A percentile compares a stretch with the other conserved stretches of the same genome.
phyloP scores from a whole-genome alignment of 2,113 vertebrate genomes.

The Cynopterus brachyotis region DNA sequence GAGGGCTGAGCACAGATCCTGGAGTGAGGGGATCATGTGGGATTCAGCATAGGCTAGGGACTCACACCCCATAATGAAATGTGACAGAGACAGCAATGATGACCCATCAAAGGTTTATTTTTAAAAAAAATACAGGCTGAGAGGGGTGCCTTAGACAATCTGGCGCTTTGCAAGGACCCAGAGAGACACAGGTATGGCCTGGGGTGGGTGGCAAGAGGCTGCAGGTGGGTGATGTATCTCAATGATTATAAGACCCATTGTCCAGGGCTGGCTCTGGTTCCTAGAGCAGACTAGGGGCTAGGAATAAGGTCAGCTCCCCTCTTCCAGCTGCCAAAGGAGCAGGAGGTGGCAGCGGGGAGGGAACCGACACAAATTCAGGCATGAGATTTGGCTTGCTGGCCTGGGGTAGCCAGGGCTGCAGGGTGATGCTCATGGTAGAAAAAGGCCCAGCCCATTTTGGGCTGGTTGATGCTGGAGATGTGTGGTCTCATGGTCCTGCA shows the following conservation, averaged over 20 bases:
- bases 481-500: neutral
- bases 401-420: neutral
- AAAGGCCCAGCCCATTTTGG: neutral
- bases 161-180: neutral
- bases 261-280: neutral
- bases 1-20: neutral
- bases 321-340: neutral
- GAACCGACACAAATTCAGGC: fast-evolving
- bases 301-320: neutral
- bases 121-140: neutral
- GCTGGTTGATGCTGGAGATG: neutral
- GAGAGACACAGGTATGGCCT: neutral
- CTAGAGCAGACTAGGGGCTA: neutral
- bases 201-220: neutral
- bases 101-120: constrained; percentile 18
- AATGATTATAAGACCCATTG: fast-evolving
- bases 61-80: neutral
- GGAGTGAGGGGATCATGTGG: too few species aligned
- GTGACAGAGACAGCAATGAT: neutral
- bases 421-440: fast-evolving
- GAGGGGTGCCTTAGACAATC: neutral
- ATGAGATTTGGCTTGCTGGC: neutral
- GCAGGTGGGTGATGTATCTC: fast-evolving
- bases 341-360: neutral
- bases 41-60: too few species aligned